These are phyloP conservation scores for rat (Rattus norvegicus) DNA, from an alignment of 2,113 vertebrate genomes.

Conservation along the genomic window DNA sequence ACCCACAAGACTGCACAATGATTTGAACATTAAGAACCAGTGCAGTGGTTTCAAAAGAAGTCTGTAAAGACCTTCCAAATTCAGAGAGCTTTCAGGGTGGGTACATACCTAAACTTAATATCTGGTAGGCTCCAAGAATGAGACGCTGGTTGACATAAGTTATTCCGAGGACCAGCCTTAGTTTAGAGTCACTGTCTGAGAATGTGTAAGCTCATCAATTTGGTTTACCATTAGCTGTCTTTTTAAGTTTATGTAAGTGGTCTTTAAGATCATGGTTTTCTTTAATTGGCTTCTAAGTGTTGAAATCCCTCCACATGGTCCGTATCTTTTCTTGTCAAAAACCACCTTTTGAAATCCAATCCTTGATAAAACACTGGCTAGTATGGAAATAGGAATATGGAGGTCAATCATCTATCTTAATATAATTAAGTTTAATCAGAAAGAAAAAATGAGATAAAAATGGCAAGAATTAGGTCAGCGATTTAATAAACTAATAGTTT, in stretches of 20 bases:
- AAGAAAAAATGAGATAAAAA: background rate
- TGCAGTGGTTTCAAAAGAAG: background rate
- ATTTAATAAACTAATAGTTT: background rate
- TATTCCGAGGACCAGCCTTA: background rate
- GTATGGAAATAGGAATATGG: background rate
- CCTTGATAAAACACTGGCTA: background rate
- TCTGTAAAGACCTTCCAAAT: background rate
- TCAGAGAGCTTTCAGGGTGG: background rate
- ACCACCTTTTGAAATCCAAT: background rate
- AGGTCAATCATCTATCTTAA: background rate
- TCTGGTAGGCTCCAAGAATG: background rate
- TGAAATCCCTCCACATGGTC: background rate
- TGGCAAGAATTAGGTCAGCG: background rate
- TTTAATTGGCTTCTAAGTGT: background rate
- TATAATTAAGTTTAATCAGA: constrained; percentile 5
- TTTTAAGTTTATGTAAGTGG: background rate
- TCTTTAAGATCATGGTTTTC: constrained; percentile 1
- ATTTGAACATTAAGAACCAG: background rate
- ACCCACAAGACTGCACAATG: background rate
- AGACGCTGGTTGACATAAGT: background rate
- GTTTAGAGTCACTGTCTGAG: background rate
- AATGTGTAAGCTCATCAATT: background rate
- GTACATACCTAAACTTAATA: background rate
- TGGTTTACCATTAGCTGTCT: background rate
- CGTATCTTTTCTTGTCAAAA: background rate